These are phyloP conservation scores for Aepyceros melampus DNA, from an alignment of 2,113 vertebrate species.

Conservation along the genomic window DNA sequence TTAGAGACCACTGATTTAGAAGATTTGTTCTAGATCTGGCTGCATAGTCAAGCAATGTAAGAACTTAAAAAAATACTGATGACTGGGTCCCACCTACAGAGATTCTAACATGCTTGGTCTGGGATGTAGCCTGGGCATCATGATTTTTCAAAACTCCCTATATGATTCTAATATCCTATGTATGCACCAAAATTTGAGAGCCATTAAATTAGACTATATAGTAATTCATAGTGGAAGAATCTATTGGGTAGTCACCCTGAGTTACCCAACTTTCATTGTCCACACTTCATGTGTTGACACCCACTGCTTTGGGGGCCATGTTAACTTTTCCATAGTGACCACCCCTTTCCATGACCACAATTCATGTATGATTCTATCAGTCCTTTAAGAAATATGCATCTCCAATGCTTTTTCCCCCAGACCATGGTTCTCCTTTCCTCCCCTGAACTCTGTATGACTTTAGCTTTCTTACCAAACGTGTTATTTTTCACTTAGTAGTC, in stretches of 20 bases:
- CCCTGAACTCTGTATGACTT: background rate
- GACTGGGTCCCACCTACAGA: background rate
- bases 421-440: background rate
- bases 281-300: background rate
- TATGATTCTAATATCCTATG: background rate
- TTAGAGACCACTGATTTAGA: background rate
- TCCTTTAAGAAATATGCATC: background rate
- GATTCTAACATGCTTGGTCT: background rate
- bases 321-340: background rate
- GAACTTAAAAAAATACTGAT: background rate
- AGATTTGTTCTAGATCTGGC: background rate
- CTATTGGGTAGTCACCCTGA: background rate
- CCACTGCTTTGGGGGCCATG: background rate
- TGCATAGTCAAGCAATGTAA: background rate
- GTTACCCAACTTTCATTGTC: background rate
- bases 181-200: background rate
- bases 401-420: background rate
- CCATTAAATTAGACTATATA: background rate
- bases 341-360: background rate
- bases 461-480: background rate
- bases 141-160: background rate
- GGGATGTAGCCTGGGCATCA: background rate
- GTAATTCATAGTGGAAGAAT: background rate
- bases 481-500: background rate
- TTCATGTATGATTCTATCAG: background rate